Conservation (phyloP, 2,113 vertebrate genomes). For the Amblyopsis rosae region DNA sequence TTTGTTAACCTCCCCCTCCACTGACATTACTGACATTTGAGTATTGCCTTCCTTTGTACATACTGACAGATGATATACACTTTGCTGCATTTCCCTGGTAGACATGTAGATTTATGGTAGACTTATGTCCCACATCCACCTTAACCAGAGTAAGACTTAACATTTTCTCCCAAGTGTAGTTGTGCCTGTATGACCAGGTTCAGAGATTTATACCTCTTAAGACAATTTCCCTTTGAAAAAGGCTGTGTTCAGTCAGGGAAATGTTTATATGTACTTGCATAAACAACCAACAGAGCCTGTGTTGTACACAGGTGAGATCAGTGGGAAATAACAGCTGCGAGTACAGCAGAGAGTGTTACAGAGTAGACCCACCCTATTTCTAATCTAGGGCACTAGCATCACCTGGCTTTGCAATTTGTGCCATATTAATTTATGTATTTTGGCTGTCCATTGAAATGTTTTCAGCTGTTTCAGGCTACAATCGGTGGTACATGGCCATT, state of each 20-base stretch:
- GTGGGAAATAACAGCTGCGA: background rate
- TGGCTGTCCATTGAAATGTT: slow-evolving; percentile 6
- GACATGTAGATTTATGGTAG: background rate
- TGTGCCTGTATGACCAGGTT: background rate
- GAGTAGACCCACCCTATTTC: background rate
- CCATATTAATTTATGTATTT: slow-evolving; percentile 41
- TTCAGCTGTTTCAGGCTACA: slow-evolving; percentile 1
- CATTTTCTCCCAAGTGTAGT: background rate
- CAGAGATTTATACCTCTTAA: background rate
- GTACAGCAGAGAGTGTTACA: too few species aligned
- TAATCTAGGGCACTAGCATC: background rate
- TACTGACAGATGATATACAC: slow-evolving; percentile 32
- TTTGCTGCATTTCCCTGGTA: slow-evolving; percentile 7
- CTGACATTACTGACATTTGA: too few species aligned
- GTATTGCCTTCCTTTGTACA: slow-evolving; percentile 15
- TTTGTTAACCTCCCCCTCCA: background rate
- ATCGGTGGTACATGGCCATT: background rate
- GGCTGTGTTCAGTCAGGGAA: background rate
- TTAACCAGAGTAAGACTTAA: background rate
- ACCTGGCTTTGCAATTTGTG: slow-evolving; percentile 31
- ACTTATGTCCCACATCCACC: background rate
- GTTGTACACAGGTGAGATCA: background rate
- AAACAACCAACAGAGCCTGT: slow-evolving; percentile 40
- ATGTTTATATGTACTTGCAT: slow-evolving; percentile 4
- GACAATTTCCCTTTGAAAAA: background rate